phyloP scores from a whole-genome alignment of 2,113 vertebrate species.

The Equus przewalskii region DNA sequence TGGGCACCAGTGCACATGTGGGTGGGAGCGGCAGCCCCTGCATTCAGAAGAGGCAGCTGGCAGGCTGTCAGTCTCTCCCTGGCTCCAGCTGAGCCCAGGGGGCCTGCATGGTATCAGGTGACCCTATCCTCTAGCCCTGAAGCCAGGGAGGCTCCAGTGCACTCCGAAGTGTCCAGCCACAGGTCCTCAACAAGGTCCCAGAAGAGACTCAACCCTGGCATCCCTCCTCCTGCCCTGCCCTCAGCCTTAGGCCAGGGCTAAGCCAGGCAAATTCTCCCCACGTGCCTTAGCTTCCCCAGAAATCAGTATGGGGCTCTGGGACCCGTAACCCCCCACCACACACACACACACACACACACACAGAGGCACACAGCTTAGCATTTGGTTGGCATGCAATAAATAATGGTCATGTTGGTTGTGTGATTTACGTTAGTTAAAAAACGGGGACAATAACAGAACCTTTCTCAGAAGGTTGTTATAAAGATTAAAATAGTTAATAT shows the following conservation, averaged over 20 bases:
- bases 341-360: accelerated
- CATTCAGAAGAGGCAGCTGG: background rate
- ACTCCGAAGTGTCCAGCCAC: background rate
- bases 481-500: background rate
- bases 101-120: background rate
- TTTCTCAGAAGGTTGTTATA: background rate
- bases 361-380: background rate
- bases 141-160: background rate
- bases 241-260: background rate
- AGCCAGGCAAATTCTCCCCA: background rate
- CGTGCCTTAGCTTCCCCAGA: background rate
- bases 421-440: background rate
- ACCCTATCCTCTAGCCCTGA: background rate
- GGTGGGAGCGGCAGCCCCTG: background rate
- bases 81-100: background rate
- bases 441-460: background rate
- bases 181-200: background rate
- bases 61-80: background rate
- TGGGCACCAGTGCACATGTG: background rate
- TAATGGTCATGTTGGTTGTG: background rate
- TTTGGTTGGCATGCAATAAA: background rate
- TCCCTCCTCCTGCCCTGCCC: background rate
- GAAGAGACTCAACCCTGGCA: background rate
- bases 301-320: background rate
- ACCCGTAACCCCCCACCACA: accelerated